These are phyloP conservation scores for Drosophila stalkeri DNA, from an alignment of 2,888 invertebrate species.

Conservation along the genomic window DNA sequence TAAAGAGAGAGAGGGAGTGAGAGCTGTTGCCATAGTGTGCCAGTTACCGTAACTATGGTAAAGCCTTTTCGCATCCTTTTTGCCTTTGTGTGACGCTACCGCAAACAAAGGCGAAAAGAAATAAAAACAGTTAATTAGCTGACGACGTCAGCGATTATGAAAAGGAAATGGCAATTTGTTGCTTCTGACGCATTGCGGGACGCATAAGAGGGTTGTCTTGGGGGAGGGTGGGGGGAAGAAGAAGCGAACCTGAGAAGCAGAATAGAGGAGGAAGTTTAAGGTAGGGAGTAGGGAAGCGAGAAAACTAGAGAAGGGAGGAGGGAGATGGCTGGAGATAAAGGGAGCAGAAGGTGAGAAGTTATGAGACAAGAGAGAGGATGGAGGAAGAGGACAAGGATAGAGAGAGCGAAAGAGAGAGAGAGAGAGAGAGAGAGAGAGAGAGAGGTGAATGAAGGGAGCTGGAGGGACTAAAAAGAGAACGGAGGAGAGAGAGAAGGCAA, in stretches of 20 bases:
- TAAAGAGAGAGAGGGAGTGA: too few species aligned
- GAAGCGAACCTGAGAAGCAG: background rate
- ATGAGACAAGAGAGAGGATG: too few species aligned
- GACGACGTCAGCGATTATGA: constrained; percentile 40
- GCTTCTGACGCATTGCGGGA: constrained; percentile 31
- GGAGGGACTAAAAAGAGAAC: background rate
- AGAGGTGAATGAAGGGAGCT: background rate
- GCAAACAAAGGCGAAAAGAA: constrained; percentile 38
- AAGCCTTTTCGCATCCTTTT: constrained; percentile 38
- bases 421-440: background rate
- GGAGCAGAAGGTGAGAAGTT: too few species aligned
- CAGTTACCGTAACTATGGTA: constrained; percentile 13
- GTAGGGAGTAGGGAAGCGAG: too few species aligned
- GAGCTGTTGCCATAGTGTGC: background rate
- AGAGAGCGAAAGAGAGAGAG: background rate
- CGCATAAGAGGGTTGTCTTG: background rate
- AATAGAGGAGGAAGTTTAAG: background rate
- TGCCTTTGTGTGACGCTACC: constrained; percentile 16
- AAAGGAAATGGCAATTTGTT: constrained; percentile 62
- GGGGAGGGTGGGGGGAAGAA: background rate
- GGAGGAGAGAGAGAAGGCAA: background rate
- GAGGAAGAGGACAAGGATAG: background rate
- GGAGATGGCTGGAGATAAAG: background rate
- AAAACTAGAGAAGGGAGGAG: background rate
- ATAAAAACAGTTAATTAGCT: constrained; percentile 51